A percentile compares a stretch with the other conserved stretches of the same genome.
Evolutionary conservation across 1,140 invertebrate genomes (phyloP).

Genomic region (Oreohelix idahoensis): DNA sequence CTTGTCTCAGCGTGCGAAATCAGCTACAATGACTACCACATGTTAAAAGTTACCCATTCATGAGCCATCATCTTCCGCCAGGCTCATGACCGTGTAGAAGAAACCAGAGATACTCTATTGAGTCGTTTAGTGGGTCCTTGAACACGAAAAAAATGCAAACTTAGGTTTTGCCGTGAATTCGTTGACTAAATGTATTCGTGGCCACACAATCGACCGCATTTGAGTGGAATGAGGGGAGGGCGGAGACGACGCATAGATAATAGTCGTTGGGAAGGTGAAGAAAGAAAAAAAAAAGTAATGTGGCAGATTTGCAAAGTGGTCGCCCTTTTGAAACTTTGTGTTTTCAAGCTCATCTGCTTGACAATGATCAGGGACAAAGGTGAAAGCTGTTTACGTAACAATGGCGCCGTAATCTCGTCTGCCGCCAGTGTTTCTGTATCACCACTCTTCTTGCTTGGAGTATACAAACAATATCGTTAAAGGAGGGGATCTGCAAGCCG

Average conservation of each 20-base stretch:
- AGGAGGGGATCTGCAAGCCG: not conserved
- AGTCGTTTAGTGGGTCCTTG: not conserved
- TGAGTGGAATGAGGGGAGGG: not conserved
- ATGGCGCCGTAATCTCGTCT: constrained; percentile 12
- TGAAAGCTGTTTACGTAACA: not conserved
- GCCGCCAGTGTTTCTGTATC: not conserved
- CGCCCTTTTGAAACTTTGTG: not conserved
- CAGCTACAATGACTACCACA: constrained; percentile 22
- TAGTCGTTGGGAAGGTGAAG: not conserved
- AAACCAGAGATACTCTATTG: not conserved
- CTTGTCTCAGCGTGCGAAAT: constrained; percentile 14
- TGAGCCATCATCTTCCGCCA: not conserved
- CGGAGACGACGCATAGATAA: not conserved
- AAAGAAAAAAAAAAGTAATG: not conserved
- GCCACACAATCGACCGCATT: not conserved
- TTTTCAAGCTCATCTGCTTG: not conserved
- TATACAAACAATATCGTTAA: not conserved
- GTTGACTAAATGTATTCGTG: not conserved
- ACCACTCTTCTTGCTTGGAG: not conserved
- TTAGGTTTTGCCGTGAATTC: not conserved
- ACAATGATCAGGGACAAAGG: not conserved
- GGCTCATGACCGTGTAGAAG: not conserved
- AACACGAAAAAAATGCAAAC: not conserved
- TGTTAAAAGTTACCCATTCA: constrained; percentile 19
- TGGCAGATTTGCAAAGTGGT: constrained; percentile 13